Conservation (phyloP, 2,113 vertebrate species). For the Camelus dromedarius region DNA sequence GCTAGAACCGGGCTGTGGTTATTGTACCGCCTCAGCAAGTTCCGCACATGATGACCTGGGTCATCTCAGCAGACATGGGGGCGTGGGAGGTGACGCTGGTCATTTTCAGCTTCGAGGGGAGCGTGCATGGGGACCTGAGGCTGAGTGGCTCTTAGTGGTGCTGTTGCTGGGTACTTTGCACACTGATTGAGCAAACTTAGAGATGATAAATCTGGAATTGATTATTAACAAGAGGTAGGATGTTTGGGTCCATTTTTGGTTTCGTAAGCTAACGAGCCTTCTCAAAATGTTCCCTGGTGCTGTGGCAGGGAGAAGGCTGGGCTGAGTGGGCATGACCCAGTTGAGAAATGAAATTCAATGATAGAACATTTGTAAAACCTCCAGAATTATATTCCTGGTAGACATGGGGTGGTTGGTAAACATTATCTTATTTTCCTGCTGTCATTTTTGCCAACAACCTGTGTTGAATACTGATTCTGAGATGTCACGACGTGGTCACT, state of each 20-base stretch:
- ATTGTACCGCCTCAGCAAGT: background rate
- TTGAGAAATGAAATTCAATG: conserved; percentile 18
- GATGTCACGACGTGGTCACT: background rate
- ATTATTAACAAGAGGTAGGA: background rate
- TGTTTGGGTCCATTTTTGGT: background rate
- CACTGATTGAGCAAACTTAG: background rate
- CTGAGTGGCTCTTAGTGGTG: background rate
- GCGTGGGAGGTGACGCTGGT: background rate
- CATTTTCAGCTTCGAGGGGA: background rate
- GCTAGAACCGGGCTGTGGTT: background rate
- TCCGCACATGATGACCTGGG: background rate
- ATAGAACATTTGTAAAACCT: background rate
- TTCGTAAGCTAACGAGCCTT: background rate
- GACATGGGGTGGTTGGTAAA: background rate
- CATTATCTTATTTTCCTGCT: background rate
- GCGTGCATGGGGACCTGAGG: background rate
- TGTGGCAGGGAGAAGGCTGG: background rate
- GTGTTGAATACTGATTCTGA: background rate
- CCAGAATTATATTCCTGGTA: background rate
- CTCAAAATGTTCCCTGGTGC: background rate
- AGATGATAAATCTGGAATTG: background rate
- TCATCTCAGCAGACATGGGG: background rate
- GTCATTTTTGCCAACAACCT: background rate
- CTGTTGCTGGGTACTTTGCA: background rate
- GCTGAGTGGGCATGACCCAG: background rate